Base-by-base conservation (phyloP, 2,888 invertebrate species). In the Chymomyza fuscimana region DNA sequence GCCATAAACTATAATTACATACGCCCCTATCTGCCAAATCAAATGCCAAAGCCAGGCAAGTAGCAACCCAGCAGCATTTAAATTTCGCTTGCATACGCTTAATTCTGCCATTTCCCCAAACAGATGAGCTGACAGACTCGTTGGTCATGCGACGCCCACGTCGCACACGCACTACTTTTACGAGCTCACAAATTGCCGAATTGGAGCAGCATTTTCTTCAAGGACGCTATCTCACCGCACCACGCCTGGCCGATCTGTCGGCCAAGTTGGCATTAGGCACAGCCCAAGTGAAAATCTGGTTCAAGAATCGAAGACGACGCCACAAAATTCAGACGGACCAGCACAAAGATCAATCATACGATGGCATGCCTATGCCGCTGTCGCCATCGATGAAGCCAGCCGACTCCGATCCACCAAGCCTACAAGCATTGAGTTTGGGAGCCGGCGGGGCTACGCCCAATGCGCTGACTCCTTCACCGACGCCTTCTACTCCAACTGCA, bases 241-340 rank as follows among this genome's bases (percentile, higher is more conserved):
- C 83, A 0, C 77, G 86, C 12, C 68, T 90, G 36, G 80, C 82
- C 22, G 83, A 90, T 66, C 54, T 90, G 4, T 88, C 90, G 2
- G 81, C 79, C 1, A 89, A 88, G 50, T 61, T 90, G 19, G 81
- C 76, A 1, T 68, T 90, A 71, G 85, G 85, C 56, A 81, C 83
- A 32, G 81, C 84, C 3, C 89, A 89, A 65, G 89, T 90, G 1
- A 89, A 87, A 70, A 87, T 86, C 29, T 90, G 90, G 90, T 90
- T 90, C 59, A 90, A 90, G 70, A 90, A 90, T 73, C 88, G 89
- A 10, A 78, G 90, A 29, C 88, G 90, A 32, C 89, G 90, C 16
- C 81, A 88, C 36, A 90, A 89, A 65, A 78, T 89, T 1, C 86
- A 87, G 72, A 67, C 87, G 36, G 83, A 88, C 56, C 87, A 85